Evolutionary conservation across 2,797 vertebrate genomes (phyloP).

Genomic region (Platalea minor): DNA sequence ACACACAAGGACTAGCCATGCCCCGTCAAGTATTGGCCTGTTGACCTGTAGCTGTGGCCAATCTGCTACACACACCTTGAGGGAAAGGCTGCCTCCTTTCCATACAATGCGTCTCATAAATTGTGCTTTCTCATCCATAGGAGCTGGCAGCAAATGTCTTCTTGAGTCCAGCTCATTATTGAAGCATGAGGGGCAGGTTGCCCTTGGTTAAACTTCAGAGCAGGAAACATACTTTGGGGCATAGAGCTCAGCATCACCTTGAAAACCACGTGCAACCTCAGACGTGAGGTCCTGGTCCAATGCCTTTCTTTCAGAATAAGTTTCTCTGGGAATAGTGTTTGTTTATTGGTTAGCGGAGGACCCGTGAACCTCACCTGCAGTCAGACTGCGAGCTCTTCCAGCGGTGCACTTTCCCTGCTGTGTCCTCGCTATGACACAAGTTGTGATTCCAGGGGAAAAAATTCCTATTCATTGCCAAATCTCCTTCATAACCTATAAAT

Average conservation of each 20-base stretch:
- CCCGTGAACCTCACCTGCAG: neutral
- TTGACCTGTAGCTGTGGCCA: neutral
- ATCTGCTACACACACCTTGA: neutral
- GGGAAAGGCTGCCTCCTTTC: neutral
- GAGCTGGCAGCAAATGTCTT: neutral
- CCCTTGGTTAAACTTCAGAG: neutral
- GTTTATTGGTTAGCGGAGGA: neutral
- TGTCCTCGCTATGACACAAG: neutral
- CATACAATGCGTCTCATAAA: neutral
- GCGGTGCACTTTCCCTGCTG: neutral
- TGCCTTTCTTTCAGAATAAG: neutral
- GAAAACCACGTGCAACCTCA: neutral
- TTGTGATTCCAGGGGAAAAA: neutral
- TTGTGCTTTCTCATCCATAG: neutral
- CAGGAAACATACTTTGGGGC: neutral
- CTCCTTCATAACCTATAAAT: neutral
- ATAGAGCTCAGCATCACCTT: neutral
- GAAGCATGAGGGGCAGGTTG: neutral
- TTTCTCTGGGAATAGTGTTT: neutral
- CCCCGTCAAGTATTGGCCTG: rapidly evolving
- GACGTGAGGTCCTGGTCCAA: neutral
- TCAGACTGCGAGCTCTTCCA: neutral
- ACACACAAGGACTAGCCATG: neutral
- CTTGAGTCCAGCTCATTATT: neutral
- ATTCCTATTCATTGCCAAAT: neutral